Evolutionary conservation across 2,113 vertebrate genomes (phyloP).

Genomic region (Camelus bactrianus): DNA sequence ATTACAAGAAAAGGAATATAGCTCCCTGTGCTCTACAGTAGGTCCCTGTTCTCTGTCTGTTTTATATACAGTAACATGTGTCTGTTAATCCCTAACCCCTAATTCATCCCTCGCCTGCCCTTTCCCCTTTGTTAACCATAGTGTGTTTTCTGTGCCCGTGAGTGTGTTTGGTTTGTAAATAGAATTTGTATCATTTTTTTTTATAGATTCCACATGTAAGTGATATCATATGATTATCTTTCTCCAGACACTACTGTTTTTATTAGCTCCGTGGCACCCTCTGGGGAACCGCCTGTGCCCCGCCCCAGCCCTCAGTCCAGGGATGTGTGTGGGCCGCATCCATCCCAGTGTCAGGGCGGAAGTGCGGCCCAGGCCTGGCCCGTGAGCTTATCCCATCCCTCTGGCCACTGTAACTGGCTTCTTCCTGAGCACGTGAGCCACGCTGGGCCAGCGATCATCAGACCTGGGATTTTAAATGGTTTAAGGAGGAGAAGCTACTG

Average conservation of each 20-base stretch:
- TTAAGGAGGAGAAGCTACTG: background rate
- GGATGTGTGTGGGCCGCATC: background rate
- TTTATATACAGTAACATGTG: too few relatives aligned
- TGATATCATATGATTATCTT: too few relatives aligned
- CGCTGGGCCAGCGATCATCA: accelerated
- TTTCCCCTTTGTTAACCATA: too few relatives aligned
- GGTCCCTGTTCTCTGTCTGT: too few relatives aligned
- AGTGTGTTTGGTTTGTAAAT: too few relatives aligned
- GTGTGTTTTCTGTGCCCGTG: too few relatives aligned
- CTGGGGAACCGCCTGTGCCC: background rate
- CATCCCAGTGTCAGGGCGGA: background rate
- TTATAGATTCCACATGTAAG: too few relatives aligned
- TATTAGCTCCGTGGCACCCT: accelerated
- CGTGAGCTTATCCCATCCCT: background rate
- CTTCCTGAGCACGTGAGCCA: background rate
- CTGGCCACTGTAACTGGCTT: background rate
- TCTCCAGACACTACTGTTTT: background rate
- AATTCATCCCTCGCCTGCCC: too few relatives aligned
- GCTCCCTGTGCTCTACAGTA: too few relatives aligned
- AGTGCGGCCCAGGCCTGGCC: background rate
- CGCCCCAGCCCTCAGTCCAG: background rate
- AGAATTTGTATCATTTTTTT: too few relatives aligned
- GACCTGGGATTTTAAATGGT: background rate
- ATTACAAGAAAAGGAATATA: too few relatives aligned
- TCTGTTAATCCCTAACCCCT: too few relatives aligned